Base-by-base conservation (phyloP, 2,888 invertebrate genomes). In the Brassicogethes aeneus region DNA sequence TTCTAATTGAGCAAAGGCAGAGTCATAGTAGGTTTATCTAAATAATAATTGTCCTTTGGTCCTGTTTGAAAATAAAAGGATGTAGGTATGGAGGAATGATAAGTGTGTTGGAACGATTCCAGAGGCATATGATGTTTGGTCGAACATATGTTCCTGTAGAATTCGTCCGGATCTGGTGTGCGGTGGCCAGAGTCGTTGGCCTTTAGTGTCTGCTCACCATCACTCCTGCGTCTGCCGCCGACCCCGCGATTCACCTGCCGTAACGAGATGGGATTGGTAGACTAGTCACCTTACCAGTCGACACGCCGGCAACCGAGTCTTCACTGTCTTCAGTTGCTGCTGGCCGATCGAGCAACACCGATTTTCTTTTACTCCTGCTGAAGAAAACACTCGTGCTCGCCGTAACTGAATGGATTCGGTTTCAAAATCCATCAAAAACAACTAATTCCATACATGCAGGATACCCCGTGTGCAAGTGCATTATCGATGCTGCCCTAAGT, bases 191-290 rank as follows among this genome's bases (percentile, higher is more conserved):
- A 59, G 63, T 62, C 63, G 62, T 64, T 64, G 64, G 56, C 62
- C 64, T 62, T 57, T 59, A 47, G 55, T 56, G 59, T 60, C 59
- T 59, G 57, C 54, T 54, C 51, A 47, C 52, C 53, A 52, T 51
- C 54, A 50, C 51, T 51, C 50, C 55, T 43, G 42, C 49, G 47
- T 49, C 46, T 43, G 37, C 42, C 47, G 41, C 42, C 40, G 41
- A 44, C 49, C 49, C 48, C 55, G 51, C 59, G 54, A 57, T 59
- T 55, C 62, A 61, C 60, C 62, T 61, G 61, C 58, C 57, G 59
- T 56, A 58, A 55, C 59, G 55, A 59, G 59, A 59, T 57, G 55
- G 57, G 60, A 61, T 59, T 59, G 60, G 63, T 57, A 53, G 57
- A 58, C 53, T 51, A 57, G 59, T 61, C 56, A 54, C 55, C 55